Base-by-base conservation (phyloP, 2,113 vertebrate species). In the Cygnus buccinator region DNA sequence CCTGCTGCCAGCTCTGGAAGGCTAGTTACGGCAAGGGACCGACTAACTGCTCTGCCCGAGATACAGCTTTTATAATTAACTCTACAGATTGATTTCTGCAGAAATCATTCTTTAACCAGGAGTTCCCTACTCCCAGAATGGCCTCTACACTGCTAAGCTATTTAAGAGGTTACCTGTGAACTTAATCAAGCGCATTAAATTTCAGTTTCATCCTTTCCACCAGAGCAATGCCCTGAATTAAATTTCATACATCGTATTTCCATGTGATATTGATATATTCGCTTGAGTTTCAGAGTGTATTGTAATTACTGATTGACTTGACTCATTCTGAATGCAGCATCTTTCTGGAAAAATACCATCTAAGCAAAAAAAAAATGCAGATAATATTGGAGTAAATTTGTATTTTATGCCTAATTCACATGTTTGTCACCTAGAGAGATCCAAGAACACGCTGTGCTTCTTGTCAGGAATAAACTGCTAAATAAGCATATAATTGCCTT, bases 41-140 rank as follows among this genome's bases (percentile, higher is more conserved):
- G 0, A 85, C 8, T 70, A 65, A 89, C 5, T 2, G 48, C 81
- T 83, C 70, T 44, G 21, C 52, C 44, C 84, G 86, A 95, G 77
- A 86, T 46, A 75, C 66, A 91, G 84, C 73, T 92, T 90, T 90
- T 92, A 73, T 87, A 95, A 96, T 96, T 96, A 97, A 96, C 81
- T 92, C 91, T 33, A 29, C 77, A 82, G 86, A 90, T 87, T 94
- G 92, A 94, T 96, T 96, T 96, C 94, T 82, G 58, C 70, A 96
- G 86, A 91, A 95, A 93, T 84, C 86, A 54, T 94, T 92, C 86
- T 73, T 94, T 89, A 97, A 89, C 80, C 62, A 92, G 83, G 70
- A 94, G 67, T 35, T 87, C 54, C 89, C 70, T 79, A 43, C 76
- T 92, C 88, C 54, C 83, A 88, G 83, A 95, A 81, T 23, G 54